Percentiles rank a stretch among this genome's conserved stretches.
phyloP scores from a whole-genome alignment of 2,888 invertebrate species.

The Hypomecis punctinalis region DNA sequence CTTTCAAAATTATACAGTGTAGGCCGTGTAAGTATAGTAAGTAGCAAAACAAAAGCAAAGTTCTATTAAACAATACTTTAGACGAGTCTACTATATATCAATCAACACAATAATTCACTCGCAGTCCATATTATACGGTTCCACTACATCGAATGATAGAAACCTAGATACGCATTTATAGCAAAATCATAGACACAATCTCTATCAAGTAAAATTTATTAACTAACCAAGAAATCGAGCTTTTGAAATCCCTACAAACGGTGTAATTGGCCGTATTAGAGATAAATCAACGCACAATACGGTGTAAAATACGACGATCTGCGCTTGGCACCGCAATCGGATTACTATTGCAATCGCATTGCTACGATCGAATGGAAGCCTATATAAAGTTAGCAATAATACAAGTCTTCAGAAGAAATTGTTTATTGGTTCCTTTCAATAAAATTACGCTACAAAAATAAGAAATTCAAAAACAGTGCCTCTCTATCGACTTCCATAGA shows the following conservation, averaged over 20 bases:
- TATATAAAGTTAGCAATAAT: conserved; percentile 56
- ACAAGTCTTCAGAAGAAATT: conserved; percentile 61
- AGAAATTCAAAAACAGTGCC: too few species aligned
- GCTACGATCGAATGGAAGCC: conserved; percentile 22
- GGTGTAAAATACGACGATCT: conserved; percentile 61
- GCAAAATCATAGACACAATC: conserved; percentile 11
- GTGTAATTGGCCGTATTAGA: conserved; percentile 66
- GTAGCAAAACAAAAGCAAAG: too few species aligned
- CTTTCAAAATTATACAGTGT: too few species aligned
- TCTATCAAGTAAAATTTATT: conserved; percentile 31
- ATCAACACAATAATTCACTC: too few species aligned
- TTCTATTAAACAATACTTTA: too few species aligned
- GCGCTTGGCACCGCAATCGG: conserved; percentile 52
- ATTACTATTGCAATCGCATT: conserved; percentile 56
- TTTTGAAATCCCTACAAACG: conserved; percentile 59
- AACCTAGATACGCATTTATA: not conserved
- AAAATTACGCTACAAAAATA: not conserved
- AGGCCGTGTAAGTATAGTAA: too few species aligned
- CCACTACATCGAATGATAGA: too few species aligned
- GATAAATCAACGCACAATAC: conserved; percentile 73
- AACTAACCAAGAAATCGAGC: conserved; percentile 34
- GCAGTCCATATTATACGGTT: too few species aligned
- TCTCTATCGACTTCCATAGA: too few species aligned
- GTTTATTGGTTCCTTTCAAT: conserved; percentile 44
- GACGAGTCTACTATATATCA: too few species aligned